A percentile compares a stretch with the other conserved stretches of the same genome.
phyloP scores from a whole-genome alignment of 2,797 vertebrate genomes.

The Propithecus deckenii region DNA sequence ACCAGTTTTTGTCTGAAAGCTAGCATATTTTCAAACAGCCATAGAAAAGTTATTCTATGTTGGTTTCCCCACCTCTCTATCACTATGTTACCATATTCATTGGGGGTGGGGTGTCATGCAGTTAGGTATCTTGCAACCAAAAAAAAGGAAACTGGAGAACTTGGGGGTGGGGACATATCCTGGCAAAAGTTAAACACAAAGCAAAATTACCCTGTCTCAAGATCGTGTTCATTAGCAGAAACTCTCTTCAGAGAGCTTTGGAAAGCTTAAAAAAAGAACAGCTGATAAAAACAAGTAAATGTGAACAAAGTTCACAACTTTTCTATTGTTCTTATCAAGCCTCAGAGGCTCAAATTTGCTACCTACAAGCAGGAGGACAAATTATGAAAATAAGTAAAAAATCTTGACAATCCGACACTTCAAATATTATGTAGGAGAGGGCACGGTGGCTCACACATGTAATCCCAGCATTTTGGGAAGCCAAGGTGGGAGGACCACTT shows the following conservation, averaged over 20 bases:
- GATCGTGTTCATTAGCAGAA: background rate
- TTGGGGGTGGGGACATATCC: background rate
- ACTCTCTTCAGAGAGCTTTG: background rate
- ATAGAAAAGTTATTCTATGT: background rate
- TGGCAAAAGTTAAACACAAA: background rate
- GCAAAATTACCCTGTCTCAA: background rate
- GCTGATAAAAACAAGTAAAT: background rate
- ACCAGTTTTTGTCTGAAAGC: background rate
- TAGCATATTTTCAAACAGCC: conserved; percentile 5
- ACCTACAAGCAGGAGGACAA: background rate
- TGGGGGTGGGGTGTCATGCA: background rate
- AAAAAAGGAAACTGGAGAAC: background rate
- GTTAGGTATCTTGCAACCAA: background rate
- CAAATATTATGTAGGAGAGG: background rate
- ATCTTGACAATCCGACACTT: background rate
- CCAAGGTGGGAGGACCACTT: background rate
- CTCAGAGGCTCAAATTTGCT: background rate
- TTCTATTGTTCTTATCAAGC: conserved; percentile 8
- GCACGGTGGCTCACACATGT: background rate
- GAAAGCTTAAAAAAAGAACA: conserved; percentile 20
- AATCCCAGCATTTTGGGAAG: background rate
- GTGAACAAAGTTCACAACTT: conserved; percentile 1
- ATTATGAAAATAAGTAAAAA: conserved; percentile 11
- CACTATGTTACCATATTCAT: background rate
- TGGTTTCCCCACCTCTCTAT: background rate